phyloP scores from a whole-genome alignment of 2,888 invertebrate genomes.

The Drosophila aldrichi region DNA sequence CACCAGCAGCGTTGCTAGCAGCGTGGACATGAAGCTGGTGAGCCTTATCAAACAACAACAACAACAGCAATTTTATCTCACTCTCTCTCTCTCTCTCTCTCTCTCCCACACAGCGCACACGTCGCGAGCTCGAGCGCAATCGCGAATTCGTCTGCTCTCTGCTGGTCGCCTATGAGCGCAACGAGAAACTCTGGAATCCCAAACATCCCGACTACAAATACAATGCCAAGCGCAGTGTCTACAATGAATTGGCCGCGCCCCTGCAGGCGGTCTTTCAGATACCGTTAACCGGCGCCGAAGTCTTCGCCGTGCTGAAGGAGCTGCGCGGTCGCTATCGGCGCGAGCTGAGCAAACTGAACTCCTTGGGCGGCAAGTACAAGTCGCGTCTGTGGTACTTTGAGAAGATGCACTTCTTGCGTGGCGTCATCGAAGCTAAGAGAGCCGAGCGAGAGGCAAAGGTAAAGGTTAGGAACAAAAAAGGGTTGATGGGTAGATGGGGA shows the following conservation, averaged over 20 bases:
- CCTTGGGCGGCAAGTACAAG: constrained; percentile 68
- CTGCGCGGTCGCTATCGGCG: constrained; percentile 73
- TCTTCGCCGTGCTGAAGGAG: constrained; percentile 74
- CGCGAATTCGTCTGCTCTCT: constrained; percentile 72
- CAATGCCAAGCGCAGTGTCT: constrained; percentile 74
- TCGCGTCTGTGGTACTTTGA: constrained; percentile 80
- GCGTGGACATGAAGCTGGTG: constrained; percentile 62
- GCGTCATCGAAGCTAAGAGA: constrained; percentile 71
- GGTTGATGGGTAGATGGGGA: too few species aligned
- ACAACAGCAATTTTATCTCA: background rate
- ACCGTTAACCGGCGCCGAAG: constrained; percentile 71
- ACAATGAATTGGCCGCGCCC: constrained; percentile 68
- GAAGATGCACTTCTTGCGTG: constrained; percentile 73
- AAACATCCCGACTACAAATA: constrained; percentile 80
- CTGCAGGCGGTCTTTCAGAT: constrained; percentile 65
- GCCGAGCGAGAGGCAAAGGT: constrained; percentile 73
- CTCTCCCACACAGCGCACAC: constrained; percentile 48
- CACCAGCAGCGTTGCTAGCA: constrained; percentile 63
- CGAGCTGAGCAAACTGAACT: constrained; percentile 72
- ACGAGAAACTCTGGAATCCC: constrained; percentile 81
- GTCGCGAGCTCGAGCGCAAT: constrained; percentile 72
- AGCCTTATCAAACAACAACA: constrained; percentile 30
- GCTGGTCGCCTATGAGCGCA: constrained; percentile 70
- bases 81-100: background rate
- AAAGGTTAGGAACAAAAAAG: background rate